A percentile compares a stretch with the other conserved stretches of the same genome.
Conservation (phyloP, 2,888 invertebrate species). For the Clivina fossor region DNA sequence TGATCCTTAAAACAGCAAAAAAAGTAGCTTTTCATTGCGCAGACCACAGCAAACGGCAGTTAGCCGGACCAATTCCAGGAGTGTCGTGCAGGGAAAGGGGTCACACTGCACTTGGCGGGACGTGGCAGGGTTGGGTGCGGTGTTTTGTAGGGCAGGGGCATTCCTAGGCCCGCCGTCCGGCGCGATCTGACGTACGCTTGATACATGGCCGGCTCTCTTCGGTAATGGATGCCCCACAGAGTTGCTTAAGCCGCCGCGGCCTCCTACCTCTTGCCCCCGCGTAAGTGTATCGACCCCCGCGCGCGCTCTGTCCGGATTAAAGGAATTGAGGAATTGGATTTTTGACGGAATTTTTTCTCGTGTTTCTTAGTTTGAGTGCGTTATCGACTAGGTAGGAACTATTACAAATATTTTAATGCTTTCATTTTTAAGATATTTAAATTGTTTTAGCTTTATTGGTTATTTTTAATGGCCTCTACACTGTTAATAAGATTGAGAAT, state of each 20-base stretch:
- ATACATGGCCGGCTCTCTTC: slow-evolving; percentile 31
- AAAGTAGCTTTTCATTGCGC: too few relatives aligned
- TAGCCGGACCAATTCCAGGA: too few relatives aligned
- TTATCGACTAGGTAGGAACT: background rate
- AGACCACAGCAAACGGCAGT: too few relatives aligned
- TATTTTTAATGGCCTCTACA: too few relatives aligned
- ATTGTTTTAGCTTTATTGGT: too few relatives aligned
- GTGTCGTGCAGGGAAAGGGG: slow-evolving; percentile 2
- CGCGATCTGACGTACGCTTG: slow-evolving; percentile 32
- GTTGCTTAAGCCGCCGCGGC: slow-evolving; percentile 1
- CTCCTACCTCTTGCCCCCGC: slow-evolving; percentile 5
- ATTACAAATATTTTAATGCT: background rate
- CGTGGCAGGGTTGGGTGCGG: too few relatives aligned
- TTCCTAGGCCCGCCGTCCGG: slow-evolving; percentile 34
- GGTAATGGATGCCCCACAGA: slow-evolving; percentile 33
- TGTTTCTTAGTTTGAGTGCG: background rate
- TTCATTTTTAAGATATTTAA: background rate
- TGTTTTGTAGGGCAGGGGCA: slow-evolving; percentile 32
- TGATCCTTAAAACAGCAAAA: too few relatives aligned
- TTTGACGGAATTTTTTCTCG: too few relatives aligned
- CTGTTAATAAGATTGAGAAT: too few relatives aligned
- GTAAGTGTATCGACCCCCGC: slow-evolving; percentile 23
- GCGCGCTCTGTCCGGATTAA: too few relatives aligned
- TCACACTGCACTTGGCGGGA: too few relatives aligned
- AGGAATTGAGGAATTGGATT: slow-evolving; percentile 12